Percentiles rank a stretch among this genome's conserved stretches.
phyloP scores from a whole-genome alignment of 2,113 vertebrate species.

The Hyla sarda region DNA sequence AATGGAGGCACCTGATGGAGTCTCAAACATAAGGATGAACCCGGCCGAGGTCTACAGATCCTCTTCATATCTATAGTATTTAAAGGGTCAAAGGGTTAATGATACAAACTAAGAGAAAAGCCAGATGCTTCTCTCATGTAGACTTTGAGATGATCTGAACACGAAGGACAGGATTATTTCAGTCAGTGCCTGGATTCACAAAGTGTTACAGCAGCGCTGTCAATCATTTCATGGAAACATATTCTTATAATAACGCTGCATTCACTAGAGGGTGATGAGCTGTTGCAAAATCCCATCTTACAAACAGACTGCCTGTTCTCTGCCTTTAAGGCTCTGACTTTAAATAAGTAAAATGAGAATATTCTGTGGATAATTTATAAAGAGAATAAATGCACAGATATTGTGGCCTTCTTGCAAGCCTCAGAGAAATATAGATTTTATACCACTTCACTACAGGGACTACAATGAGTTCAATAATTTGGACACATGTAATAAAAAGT shows the following conservation, averaged over 20 bases:
- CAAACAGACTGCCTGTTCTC: constrained; percentile 32
- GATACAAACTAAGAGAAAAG: neutral
- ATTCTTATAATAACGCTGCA: constrained; percentile 47
- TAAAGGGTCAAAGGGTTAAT: neutral
- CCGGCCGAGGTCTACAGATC: too few species aligned
- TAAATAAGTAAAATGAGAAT: constrained; percentile 50
- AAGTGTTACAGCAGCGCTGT: constrained; percentile 25
- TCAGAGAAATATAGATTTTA: neutral
- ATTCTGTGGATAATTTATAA: constrained; percentile 21
- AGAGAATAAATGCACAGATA: neutral
- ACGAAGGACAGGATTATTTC: neutral
- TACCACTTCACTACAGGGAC: neutral
- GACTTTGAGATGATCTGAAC: neutral
- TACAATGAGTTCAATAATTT: too few species aligned
- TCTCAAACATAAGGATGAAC: too few species aligned
- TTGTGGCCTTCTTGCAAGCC: neutral
- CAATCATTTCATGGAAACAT: constrained; percentile 36
- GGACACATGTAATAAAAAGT: too few species aligned
- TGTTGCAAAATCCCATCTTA: constrained; percentile 37
- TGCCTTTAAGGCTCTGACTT: constrained; percentile 30
- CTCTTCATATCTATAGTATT: too few species aligned
- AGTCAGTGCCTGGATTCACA: neutral
- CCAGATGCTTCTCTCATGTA: neutral
- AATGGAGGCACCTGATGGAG: too few species aligned
- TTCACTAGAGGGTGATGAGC: constrained; percentile 36